Evolutionary conservation across 2,113 vertebrate species (phyloP).

Genomic region (Mirza zaza): DNA sequence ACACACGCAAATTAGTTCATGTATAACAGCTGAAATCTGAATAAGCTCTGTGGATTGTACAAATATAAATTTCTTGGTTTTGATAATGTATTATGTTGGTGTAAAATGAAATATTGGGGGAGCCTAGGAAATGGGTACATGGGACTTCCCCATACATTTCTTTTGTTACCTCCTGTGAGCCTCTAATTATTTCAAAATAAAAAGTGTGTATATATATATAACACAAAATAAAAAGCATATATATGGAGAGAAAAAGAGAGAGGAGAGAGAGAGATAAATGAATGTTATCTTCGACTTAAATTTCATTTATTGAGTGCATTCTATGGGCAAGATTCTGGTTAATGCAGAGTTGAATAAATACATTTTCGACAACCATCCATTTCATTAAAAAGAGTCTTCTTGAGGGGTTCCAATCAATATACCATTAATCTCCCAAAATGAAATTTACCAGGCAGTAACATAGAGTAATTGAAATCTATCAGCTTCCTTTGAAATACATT

Average conservation of each 20-base stretch:
- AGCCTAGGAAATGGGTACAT: not conserved
- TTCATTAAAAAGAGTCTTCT: constrained; percentile 30
- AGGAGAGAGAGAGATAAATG: not conserved
- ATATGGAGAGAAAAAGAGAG: not conserved
- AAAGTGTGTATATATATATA: not conserved
- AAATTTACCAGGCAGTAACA: constrained; percentile 27
- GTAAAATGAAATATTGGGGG: not conserved
- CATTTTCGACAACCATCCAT: constrained; percentile 17
- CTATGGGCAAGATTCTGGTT: constrained; percentile 27
- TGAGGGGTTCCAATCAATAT: constrained; percentile 37
- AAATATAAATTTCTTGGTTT: not conserved
- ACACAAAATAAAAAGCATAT: not conserved
- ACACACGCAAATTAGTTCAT: not conserved
- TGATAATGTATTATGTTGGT: not conserved
- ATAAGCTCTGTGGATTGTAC: not conserved
- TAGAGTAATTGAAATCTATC: constrained; percentile 42
- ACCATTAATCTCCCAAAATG: constrained; percentile 49
- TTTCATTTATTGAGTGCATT: constrained; percentile 25
- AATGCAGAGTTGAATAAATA: constrained; percentile 33
- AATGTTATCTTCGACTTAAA: not conserved
- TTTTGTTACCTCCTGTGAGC: not conserved
- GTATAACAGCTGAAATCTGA: not conserved
- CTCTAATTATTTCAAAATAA: not conserved
- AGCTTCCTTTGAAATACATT: constrained; percentile 30
- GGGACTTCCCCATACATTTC: not conserved